phyloP scores from a whole-genome alignment of 2,888 invertebrate genomes.

The Neoascia interrupta region DNA sequence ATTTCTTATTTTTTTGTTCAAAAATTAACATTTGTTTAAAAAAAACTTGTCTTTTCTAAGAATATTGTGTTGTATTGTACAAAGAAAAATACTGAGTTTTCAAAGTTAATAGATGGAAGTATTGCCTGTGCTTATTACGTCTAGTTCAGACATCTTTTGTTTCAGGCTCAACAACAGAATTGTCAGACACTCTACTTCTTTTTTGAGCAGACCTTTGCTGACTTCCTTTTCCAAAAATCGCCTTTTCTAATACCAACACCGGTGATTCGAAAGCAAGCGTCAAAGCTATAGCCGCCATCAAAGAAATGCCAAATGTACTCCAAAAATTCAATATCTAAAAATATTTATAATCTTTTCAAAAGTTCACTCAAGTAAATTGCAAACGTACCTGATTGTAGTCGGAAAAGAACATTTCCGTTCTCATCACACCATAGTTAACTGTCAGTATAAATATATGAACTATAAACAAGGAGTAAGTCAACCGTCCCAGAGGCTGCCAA shows the following conservation, averaged over 20 bases:
- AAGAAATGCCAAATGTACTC: slow-evolving; percentile 51
- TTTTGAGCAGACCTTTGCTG: no score
- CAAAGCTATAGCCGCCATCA: slow-evolving; percentile 48
- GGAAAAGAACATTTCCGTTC: slow-evolving; percentile 16
- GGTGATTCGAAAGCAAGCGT: slow-evolving; percentile 69
- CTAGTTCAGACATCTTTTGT: no score
- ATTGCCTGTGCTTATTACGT: no score
- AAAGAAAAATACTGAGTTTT: no score
- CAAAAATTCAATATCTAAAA: slow-evolving; percentile 28
- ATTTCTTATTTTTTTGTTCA: no score
- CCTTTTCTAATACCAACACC: slow-evolving; percentile 53
- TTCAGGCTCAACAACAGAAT: no score
- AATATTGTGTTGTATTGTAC: no score
- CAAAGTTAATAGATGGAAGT: no score
- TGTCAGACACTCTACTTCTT: no score
- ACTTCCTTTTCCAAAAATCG: no score
- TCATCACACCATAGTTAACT: not conserved
- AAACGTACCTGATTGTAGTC: slow-evolving; percentile 13
- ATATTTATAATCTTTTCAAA: not conserved
- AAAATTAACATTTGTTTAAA: no score
- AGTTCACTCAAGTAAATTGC: not conserved
- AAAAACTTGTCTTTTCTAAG: no score
- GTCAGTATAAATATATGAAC: not conserved
- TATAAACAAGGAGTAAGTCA: slow-evolving; percentile 42
- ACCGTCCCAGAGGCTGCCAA: slow-evolving; percentile 67